Evolutionary conservation across 2,888 invertebrate species (phyloP), one percentile per base, ranked within the genome.

Genomic region (Drosophila anomelani): DNA sequence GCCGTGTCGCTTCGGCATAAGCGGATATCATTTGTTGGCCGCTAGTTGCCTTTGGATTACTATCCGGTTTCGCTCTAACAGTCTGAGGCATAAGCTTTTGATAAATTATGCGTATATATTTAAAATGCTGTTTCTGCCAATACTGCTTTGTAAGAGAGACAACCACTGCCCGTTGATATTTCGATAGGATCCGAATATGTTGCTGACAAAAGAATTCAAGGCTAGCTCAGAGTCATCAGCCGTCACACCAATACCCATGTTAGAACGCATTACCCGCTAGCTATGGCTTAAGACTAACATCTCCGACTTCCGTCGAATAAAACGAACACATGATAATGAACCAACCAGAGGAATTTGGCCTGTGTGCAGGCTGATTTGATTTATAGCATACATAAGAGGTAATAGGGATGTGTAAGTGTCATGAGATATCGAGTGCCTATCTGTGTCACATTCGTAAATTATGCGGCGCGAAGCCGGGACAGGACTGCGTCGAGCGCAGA

Each of bases 11-110:
- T 76, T 69, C 38, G 54, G 47, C 57, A 55, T 69, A 85, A 85
- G 86, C 88, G 83, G 88, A 83, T 88, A 82, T 78, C 47, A 75
- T 85, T 78, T 75, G 63, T 67, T 80, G 26, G 63, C 61, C 34
- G 17, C 54, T 36, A 53, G 58, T 29, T 59, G 59, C 56, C 36
- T 59, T 56, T 56, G 44, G 64, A 69, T 59, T 67, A 74, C 81
- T 88, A 88, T 84, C 84, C 84, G 89, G 84, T 88, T 88, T 81
- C 59, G 44, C 46, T 74, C 53, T 34, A 32, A 23, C 58, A 54
- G 51, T 54, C 61, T 26, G 32, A 56, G 44, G 56, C 41, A 56
- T 60, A 46, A 51, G 46, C 49, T 44, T 75, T 36, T 15, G 41
- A 66, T 75, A 54, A 75, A 66, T 67, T 75, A 72, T 72, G 72